A percentile compares a stretch with the other conserved stretches of the same genome.
Conservation (phyloP, 2,113 vertebrate species). For the Anoura caudifer region DNA sequence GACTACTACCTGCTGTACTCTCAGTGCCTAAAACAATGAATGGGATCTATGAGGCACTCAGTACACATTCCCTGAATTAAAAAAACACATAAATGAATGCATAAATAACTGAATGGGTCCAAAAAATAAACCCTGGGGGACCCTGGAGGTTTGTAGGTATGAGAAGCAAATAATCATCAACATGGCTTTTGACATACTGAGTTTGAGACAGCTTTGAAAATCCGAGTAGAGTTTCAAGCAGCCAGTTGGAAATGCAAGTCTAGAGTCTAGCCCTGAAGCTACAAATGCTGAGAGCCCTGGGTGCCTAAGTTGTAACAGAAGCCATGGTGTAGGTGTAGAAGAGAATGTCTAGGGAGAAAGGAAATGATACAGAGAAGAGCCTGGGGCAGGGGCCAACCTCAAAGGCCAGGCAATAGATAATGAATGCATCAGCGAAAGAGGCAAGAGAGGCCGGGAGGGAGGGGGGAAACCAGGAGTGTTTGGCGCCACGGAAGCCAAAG, state of each 20-base stretch:
- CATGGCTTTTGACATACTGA: background rate
- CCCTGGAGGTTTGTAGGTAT: background rate
- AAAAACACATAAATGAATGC: background rate
- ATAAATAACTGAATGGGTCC: background rate
- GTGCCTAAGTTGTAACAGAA: background rate
- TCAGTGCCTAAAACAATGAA: background rate
- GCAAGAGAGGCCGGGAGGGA: background rate
- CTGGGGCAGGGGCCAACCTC: background rate
- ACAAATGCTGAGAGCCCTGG: background rate
- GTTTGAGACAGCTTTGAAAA: background rate
- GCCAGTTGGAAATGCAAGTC: background rate
- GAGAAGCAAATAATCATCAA: background rate
- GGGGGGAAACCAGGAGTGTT: background rate
- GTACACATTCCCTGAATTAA: background rate
- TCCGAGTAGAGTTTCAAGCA: background rate
- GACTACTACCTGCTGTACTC: background rate
- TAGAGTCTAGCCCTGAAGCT: background rate
- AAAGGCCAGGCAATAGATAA: background rate
- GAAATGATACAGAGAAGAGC: background rate
- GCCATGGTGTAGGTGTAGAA: background rate
- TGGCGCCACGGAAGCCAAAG: background rate
- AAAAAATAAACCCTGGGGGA: background rate
- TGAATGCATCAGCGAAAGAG: background rate
- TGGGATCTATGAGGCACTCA: background rate
- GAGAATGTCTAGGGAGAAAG: background rate